Base-by-base conservation (phyloP, 2,797 vertebrate genomes). In the Fratercula arctica region DNA sequence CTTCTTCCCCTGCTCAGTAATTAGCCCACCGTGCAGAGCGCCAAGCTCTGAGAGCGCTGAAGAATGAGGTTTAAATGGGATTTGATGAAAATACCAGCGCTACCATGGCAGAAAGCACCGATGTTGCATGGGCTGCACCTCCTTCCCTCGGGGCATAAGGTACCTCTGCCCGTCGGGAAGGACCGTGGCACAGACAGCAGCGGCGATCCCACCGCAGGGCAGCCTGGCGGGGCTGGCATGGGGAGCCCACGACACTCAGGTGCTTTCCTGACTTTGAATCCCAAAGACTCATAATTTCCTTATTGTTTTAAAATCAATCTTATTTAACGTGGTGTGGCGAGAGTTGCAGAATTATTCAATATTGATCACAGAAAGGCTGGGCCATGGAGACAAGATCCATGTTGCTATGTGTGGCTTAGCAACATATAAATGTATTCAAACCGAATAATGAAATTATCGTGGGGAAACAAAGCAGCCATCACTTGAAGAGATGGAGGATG, bases 381-480 rank as follows among this genome's bases (percentile, higher is more conserved):
- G 94, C 94, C 63, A 2, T 70, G 74, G 92, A 95, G 83, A 95
- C 94, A 59, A 86, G 96, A 92, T 91, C 85, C 93, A 96, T 88
- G 97, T 97, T 97, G 97, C 97, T 97, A 97, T 96, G 97, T 87
- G 89, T 85, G 91, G 93, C 97, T 96, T 97, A 97, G 97, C 97
- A 97, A 97, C 97, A 96, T 96, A 94, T 78, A 96, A 96, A 95
- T 74, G 97, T 96, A 97, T 97, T 97, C 97, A 97, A 87, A 96
- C 39, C 70, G 93, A 93, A 97, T 97, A 97, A 97, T 97, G 97
- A 97, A 97, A 97, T 97, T 97, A 97, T 97, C 83, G 26, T 54
- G 73, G 83, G 92, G 97, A 97, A 97, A 97, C 97, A 97, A 97
- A 97, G 97, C 86, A 90, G 93, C 91, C 92, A 96, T 97, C 96